phyloP scores from a whole-genome alignment of 2,888 invertebrate species.

The Volucella bombylans region DNA sequence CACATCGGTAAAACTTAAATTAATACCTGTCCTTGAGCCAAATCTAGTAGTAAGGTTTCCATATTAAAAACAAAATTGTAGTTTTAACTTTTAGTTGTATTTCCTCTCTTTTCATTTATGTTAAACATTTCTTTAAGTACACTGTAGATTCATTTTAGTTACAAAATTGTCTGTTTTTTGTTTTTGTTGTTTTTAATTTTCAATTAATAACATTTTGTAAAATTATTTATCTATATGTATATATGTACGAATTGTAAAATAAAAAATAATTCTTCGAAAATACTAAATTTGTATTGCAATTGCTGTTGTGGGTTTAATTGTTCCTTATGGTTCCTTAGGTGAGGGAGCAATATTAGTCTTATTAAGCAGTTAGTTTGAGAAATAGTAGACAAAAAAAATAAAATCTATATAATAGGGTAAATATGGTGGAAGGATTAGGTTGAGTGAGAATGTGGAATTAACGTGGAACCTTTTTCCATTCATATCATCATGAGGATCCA shows the following conservation, averaged over 20 bases:
- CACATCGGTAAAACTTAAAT: too few species aligned
- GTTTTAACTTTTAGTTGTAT: conserved; percentile 7
- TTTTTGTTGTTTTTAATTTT: conserved; percentile 20
- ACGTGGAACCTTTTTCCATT: conserved; percentile 46
- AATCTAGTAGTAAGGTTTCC: conserved; percentile 20
- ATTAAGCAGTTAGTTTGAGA: conserved; percentile 51
- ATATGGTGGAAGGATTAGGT: conserved; percentile 38
- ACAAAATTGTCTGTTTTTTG: conserved; percentile 23
- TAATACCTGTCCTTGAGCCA: not conserved
- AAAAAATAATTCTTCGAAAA: conserved; percentile 44
- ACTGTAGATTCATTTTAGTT: conserved; percentile 51
- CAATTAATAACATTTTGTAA: conserved; percentile 49
- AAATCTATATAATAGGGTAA: not conserved
- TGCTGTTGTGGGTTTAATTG: conserved; percentile 21
- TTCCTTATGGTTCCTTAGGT: conserved; percentile 50
- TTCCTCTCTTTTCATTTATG: conserved; percentile 30
- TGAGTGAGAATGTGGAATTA: conserved; percentile 33
- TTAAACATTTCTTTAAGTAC: conserved; percentile 60
- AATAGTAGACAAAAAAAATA: conserved; percentile 12
- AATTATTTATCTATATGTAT: conserved; percentile 17
- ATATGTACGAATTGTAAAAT: conserved; percentile 24
- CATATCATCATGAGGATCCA: conserved; percentile 85
- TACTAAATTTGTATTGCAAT: conserved; percentile 60
- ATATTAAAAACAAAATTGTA: not conserved
- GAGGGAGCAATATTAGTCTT: conserved; percentile 64